Base-by-base conservation (phyloP, 2,113 vertebrate species). In the Sylvicapra grimmia region DNA sequence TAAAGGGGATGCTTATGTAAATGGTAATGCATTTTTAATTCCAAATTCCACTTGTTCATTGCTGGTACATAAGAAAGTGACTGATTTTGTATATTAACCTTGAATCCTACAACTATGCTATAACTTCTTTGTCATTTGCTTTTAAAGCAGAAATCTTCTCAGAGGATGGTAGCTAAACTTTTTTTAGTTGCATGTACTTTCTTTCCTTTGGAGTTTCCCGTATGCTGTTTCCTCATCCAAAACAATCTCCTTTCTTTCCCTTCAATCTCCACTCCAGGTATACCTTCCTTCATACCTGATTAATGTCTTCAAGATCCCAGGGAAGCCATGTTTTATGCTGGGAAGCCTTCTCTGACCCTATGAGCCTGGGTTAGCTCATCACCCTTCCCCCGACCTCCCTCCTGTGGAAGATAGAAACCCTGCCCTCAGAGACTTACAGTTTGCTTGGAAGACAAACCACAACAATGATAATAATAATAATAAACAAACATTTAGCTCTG, bases 141-240 rank as follows among this genome's bases (percentile, higher is more conserved):
- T 95, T 96, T 68, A 90, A 96, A 95, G 36, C 33, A 97, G 93
- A 88, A 72, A 82, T 9, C n/a, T 84, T 53, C 82, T 89, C 80
- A 92, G 59, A 86, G 51, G 36, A 85, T 31, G 25, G 14, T 54
- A 93, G 18, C 87, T 91, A 61, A 90, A 59, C 9, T 49, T 90
- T 36, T 80, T 44, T 89, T 80, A 85, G 63, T 88, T 21, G 33
- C 53, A 90, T 27, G 29, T 65, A n/a, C 65, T 92, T 91, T 80
- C 29, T 79, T 31, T 25, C 44, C 61, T 90, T 47, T 56, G 56
- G 25, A 25, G 15, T 96, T 89, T 96, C 15, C 72, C 59, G 0
- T 15, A 29, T 21, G 16, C 59, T 79, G 6, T 86, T 86, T n/a
- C 59, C 61, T 94, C 27, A 0, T 86, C 87, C 56, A 25, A 31